These are phyloP conservation scores for Nycticryphes semicollaris DNA, from an alignment of 2,113 vertebrate species.

Conservation along the genomic window DNA sequence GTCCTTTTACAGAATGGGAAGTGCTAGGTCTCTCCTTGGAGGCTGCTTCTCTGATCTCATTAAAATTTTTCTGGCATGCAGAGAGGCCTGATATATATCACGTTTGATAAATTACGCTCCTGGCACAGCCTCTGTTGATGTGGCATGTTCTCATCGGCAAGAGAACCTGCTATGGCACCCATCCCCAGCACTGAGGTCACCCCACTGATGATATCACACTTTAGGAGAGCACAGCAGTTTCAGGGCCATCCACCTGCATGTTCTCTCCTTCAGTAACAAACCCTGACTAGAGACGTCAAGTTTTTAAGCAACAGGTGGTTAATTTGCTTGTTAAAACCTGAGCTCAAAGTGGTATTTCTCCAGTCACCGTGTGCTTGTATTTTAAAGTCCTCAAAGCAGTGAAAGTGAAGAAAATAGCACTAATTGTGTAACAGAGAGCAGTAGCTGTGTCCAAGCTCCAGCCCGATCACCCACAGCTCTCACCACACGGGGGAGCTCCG, in stretches of 20 bases:
- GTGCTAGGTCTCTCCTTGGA: neutral
- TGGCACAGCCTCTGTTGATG: neutral
- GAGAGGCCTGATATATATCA: neutral
- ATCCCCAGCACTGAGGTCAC: neutral
- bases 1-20: neutral
- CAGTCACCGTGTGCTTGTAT: neutral
- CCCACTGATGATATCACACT: neutral
- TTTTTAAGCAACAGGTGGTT: rapidly evolving
- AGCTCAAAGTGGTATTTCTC: neutral
- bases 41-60: neutral
- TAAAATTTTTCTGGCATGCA: neutral
- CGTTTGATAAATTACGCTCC: neutral
- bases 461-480: neutral
- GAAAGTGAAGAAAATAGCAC: neutral
- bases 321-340: neutral
- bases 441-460: neutral
- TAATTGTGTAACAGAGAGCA: neutral
- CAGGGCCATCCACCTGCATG: neutral
- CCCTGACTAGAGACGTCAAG: no score
- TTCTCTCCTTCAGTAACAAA: neutral
- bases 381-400: neutral
- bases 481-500: neutral
- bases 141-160: neutral
- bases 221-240: neutral
- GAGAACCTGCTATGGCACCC: neutral